phyloP scores from a whole-genome alignment of 2,113 vertebrate genomes.

The Leptocoma aspasia region DNA sequence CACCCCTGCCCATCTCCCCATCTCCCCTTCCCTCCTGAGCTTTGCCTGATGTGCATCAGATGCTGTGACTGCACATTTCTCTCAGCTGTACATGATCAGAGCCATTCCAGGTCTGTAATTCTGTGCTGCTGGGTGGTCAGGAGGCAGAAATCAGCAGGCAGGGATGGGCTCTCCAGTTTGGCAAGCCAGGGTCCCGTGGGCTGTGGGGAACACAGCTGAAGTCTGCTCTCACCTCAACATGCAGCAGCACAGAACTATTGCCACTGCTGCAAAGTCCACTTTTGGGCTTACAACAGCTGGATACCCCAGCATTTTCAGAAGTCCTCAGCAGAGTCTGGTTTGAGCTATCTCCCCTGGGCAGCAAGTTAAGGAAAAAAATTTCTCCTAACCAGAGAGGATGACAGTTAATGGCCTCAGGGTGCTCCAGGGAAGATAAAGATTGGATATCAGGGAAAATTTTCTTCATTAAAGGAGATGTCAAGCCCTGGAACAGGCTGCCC shows the following conservation, averaged over 20 bases:
- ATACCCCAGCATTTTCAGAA: background rate
- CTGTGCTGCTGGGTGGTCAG: background rate
- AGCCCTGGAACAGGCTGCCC: background rate
- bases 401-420: background rate
- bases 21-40: background rate
- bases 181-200: fast-evolving
- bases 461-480: background rate
- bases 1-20: background rate
- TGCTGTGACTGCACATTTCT: background rate
- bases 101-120: background rate
- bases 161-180: background rate
- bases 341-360: background rate
- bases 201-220: background rate
- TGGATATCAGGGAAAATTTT: background rate
- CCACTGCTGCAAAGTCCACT: background rate
- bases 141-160: background rate
- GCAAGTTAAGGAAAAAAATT: background rate
- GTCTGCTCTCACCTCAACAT: background rate
- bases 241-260: background rate
- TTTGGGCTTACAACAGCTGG: background rate
- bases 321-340: background rate
- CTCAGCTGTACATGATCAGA: background rate
- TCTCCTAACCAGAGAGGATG: background rate
- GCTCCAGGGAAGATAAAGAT: background rate
- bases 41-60: background rate